Conservation (phyloP, 2,797 vertebrate genomes). For the Hemibagrus guttatus region DNA sequence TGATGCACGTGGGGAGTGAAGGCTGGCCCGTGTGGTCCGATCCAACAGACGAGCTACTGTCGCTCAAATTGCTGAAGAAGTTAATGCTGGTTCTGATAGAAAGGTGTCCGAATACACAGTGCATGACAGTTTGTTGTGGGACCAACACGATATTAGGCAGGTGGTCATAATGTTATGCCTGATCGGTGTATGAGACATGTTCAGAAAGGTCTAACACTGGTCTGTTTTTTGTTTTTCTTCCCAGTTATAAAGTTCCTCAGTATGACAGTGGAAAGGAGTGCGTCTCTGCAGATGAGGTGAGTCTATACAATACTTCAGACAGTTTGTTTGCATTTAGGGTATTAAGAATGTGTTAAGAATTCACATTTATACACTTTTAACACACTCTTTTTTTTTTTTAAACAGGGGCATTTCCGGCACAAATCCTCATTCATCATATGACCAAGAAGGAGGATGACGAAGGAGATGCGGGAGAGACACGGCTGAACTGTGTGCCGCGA, state of each 20-base stretch:
- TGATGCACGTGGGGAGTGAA: too few relatives aligned
- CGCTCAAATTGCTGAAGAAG: too few relatives aligned
- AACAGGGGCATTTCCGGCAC: conserved; percentile 96
- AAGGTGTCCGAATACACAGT: too few relatives aligned
- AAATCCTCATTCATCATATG: conserved; percentile 98
- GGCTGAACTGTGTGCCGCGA: conserved; percentile 55
- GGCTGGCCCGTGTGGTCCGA: too few relatives aligned
- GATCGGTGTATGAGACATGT: conserved; percentile 6
- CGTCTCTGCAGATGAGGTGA: conserved; percentile 92
- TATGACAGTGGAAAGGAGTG: conserved; percentile 86
- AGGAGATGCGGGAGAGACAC: conserved; percentile 37
- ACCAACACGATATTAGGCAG: too few relatives aligned
- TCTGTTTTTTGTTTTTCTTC: conserved; percentile 49
- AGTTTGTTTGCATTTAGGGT: not conserved
- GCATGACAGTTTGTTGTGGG: too few relatives aligned
- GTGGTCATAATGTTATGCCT: too few relatives aligned
- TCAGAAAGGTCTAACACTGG: not conserved
- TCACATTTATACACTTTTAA: not conserved
- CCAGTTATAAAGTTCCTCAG: conserved; percentile 87
- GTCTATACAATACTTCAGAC: not conserved
- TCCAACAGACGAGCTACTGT: too few relatives aligned
- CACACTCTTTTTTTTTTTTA: not conserved
- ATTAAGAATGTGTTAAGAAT: not conserved
- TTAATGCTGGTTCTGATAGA: too few relatives aligned
- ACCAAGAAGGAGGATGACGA: conserved; percentile 50